Base-by-base conservation (phyloP, 2,888 invertebrate species). In the Cheilosia impressa region DNA sequence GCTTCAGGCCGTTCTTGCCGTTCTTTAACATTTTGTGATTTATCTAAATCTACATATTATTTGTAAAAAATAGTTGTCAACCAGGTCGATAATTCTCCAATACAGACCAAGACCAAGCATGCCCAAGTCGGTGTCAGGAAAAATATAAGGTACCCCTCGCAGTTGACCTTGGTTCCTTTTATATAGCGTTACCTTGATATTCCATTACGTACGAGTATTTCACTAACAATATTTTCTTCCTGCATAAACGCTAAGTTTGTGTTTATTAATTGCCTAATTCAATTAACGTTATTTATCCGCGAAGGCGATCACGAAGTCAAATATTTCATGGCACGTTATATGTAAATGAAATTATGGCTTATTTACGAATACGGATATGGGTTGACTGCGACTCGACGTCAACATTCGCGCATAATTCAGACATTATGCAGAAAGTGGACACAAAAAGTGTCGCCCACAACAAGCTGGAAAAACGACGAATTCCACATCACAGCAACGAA, bases 311-410 rank as follows among this genome's bases (percentile, higher is more conserved):
- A 79, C 84, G 84, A 60, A 80, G 71, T 62, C 66, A 76, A 75
- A 80, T 84, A 84, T 76, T 84, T 71, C 69, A 75, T 68, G 63
- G 68, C 62, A 68, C 66, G 78, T 78, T 72, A 71, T 83, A 78
- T 83, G 78, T 65, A 63, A 73, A 83, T 83, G 62, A 50, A 77
- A 45, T 71, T 76, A 65, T 82, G 65, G 27, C 41, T 66, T 60
- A 72, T 77, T 66, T 60, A 50, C 52, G 41, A 65, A 57, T 58
- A 62, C 58, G 62, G 77, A 82, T 82, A 41, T 82, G 60, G 83
- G 66, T 47, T 19, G 38, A 38, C 4, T 38, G 13, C 38, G 38
- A 38, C 4, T 66, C 55, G 72, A 68, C 45, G 17, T 38, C 38
- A 19, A 19, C 47, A 63, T 27, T 43, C 62, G 52, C 73, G 60